Conservation (phyloP, 2,888 invertebrate species). For the Apamea crenata region DNA sequence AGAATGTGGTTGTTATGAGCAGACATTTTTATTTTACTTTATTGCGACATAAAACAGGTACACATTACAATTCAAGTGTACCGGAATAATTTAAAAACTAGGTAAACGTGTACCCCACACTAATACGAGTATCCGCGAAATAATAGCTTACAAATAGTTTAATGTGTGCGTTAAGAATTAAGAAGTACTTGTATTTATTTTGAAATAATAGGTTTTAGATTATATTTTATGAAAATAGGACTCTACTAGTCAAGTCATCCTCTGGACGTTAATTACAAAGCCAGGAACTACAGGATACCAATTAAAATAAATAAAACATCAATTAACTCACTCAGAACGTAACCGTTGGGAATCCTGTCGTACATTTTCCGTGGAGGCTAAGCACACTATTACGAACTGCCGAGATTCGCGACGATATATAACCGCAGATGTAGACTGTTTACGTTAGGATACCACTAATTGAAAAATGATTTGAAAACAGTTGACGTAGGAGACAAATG, state of each 20-base stretch:
- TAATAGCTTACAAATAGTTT: no score
- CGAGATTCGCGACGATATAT: constrained; percentile 51
- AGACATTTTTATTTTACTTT: background rate
- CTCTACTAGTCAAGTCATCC: background rate
- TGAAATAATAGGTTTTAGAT: background rate
- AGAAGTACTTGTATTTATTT: background rate
- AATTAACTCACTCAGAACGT: constrained; percentile 65
- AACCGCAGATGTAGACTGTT: constrained; percentile 39
- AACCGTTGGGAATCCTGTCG: constrained; percentile 52
- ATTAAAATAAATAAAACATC: constrained; percentile 2
- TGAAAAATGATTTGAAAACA: constrained; percentile 52
- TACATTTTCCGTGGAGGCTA: constrained; percentile 61
- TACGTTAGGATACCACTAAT: constrained; percentile 51
- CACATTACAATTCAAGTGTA: no score
- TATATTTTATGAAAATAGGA: background rate
- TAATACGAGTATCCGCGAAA: no score
- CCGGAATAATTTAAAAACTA: no score
- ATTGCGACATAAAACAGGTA: no score
- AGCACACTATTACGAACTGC: constrained; percentile 38
- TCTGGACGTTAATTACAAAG: background rate
- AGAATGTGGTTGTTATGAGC: background rate
- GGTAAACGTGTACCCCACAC: no score
- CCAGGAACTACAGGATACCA: background rate
- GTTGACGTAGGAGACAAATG: constrained; percentile 58
- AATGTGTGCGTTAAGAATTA: no score